Evolutionary conservation across 2,113 vertebrate genomes (phyloP), one percentile per base, ranked within the genome.

Genomic region (Sander vitreus): DNA sequence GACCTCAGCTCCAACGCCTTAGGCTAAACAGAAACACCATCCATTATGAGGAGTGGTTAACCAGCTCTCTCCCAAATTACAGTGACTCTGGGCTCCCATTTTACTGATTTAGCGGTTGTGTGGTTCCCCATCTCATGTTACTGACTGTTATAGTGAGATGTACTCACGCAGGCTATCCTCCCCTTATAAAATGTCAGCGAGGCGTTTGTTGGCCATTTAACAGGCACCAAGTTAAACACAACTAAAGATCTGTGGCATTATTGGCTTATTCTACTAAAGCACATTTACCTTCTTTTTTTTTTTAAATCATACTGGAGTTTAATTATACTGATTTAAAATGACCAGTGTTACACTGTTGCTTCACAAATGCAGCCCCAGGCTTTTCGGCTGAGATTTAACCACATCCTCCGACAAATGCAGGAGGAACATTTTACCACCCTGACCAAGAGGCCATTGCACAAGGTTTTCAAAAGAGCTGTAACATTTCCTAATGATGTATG

Each of bases 1-100:
- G 91, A 93, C 93, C 91, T 91, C 88, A 93, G 92, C 88, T 91
- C 88, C 93, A 89, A 93, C 90, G 91, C 93, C 91, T 93, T 79
- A 86, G 91, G 93, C 93, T 93, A 89, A 93, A 94, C 92, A 93
- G 92, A 93, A 94, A 93, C 93, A 94, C 93, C 92, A 91, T 94
- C 91, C 93, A 94, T 94, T 93, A 93, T 93, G 90, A 94, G 88
- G 87, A 84, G 92, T 77, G 93, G 93, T 94, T 92, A 93, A 93
- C 93, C 93, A 93, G 88, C 93, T 86, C 89, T 85, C 91, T 94
- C 91, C 92, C 88, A 93, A 93, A 94, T 94, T 93, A 93, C 90
- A 94, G 93, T 92, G 86, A 94, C 88, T 93, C 89, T 72, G 87
- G 88, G 89, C 87, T 94, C 91, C 93, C 90, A 88, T 93, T 94